Evolutionary conservation across 2,113 vertebrate genomes (phyloP), one percentile per base, ranked within the genome.

Genomic region (Megatriorchis doriae): DNA sequence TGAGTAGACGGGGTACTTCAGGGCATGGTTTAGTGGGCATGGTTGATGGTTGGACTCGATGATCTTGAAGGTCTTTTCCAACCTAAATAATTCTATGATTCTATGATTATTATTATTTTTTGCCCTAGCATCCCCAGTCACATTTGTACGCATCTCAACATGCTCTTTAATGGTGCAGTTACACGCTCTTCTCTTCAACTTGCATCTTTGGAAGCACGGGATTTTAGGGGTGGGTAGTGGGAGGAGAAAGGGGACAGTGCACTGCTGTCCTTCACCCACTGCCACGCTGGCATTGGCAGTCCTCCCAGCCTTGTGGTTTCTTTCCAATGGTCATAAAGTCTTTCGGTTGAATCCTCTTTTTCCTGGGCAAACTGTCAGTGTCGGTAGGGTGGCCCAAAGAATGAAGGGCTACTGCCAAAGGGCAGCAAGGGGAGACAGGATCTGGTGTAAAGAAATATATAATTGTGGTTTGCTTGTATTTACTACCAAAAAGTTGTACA

Each of bases 271-370:
- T 90, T 75, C 23, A 31, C 6, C 15, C 1, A 1, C 36, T 48
- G 22, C 11, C 22, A 8, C 0, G 1, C 7, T 43, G 66, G 16
- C 3, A 0, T 11, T 83, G 43, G 7, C 3, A 1, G 21, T 48
- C 19, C 40, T 18, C 19, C 10, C 34, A 71, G 34, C 9, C 42
- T 66, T 90, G 55, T 4, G 7, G 4, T 47, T 93, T 83, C 56
- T 68, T 83, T 45, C 34, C 29, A 63, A 7, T 9, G 36, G 4
- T 50, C 22, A 19, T n/a, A 22, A 83, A 86, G 12, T 6, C 47
- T 27, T 67, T 50, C 7, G 4, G 13, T 22, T 7, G 7, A 67
- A 36, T 11, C 12, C 4, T 59, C 26, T 45, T 77, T 14, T 10
- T 59, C 7, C 38, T 2, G 6, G 34, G 25, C 5, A 77, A 93